Evolutionary conservation across 2,113 vertebrate species (phyloP).

Genomic region (Coreoperca whiteheadi): DNA sequence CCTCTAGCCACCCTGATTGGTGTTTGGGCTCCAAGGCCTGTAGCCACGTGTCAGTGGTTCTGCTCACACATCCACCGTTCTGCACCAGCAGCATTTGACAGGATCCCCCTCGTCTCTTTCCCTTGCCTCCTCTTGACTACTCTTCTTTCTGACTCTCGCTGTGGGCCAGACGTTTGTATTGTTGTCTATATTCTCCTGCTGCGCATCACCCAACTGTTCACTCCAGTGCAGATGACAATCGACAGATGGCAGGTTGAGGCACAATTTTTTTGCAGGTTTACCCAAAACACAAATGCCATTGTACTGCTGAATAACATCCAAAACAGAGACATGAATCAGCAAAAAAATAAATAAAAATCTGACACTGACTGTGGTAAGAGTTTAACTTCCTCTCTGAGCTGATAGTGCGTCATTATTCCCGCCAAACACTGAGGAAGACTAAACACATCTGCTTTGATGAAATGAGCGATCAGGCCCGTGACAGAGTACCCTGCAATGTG

Average conservation of each 20-base stretch:
- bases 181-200: conserved; percentile 34
- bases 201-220: conserved; percentile 48
- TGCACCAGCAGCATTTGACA: conserved; percentile 70
- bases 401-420: conserved; percentile 35
- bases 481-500: conserved; percentile 42
- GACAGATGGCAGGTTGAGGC: conserved; percentile 58
- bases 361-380: background rate
- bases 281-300: conserved; percentile 12
- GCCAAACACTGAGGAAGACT: conserved; percentile 5
- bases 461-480: conserved; percentile 50
- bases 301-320: background rate
- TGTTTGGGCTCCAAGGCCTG: conserved; percentile 52
- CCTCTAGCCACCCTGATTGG: conserved; percentile 49
- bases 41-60: conserved; percentile 52
- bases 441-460: conserved; percentile 51
- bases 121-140: conserved; percentile 12
- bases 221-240: conserved; percentile 31
- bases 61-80: conserved; percentile 58
- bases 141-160: conserved; percentile 16
- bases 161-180: conserved; percentile 30
- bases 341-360: background rate
- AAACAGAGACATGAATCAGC: background rate
- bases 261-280: conserved; percentile 14
- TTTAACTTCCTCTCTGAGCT: conserved; percentile 19
- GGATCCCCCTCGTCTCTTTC: conserved; percentile 37